phyloP scores from a whole-genome alignment of 2,888 invertebrate genomes.

The Lasiommata megera region DNA sequence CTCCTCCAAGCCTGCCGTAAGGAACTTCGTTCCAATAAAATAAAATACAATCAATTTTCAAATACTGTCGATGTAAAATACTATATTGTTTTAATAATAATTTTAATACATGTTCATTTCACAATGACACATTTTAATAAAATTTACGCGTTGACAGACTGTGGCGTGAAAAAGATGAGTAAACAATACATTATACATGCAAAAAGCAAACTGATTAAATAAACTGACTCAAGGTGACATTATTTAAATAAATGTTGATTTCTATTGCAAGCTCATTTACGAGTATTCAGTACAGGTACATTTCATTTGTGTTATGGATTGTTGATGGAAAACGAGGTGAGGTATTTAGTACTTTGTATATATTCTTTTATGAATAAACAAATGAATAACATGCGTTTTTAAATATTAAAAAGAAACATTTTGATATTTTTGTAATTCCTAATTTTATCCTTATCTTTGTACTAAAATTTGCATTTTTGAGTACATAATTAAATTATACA shows the following conservation, averaged over 20 bases:
- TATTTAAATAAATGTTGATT: constrained; percentile 24
- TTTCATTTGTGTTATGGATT: constrained; percentile 3
- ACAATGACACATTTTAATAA: background rate
- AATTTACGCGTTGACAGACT: constrained; percentile 23
- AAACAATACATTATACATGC: constrained; percentile 18
- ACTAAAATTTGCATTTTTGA: no score
- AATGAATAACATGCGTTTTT: background rate
- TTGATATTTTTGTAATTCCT: no score
- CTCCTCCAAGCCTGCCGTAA: no score
- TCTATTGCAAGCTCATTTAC: constrained; percentile 10
- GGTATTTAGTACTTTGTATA: background rate
- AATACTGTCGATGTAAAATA: no score
- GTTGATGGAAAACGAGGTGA: constrained; percentile 7
- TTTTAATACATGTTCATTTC: background rate
- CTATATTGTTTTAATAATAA: background rate
- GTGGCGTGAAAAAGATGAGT: constrained; percentile 19
- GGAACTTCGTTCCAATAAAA: no score
- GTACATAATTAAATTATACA: constrained; percentile 2
- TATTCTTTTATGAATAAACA: background rate
- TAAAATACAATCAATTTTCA: no score
- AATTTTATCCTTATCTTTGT: no score
- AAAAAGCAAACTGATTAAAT: constrained; percentile 16
- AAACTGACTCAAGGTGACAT: constrained; percentile 26
- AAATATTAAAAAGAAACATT: no score
- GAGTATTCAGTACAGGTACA: background rate